Base-by-base conservation (phyloP, 2,797 vertebrate genomes). In the Danio kyathit region DNA sequence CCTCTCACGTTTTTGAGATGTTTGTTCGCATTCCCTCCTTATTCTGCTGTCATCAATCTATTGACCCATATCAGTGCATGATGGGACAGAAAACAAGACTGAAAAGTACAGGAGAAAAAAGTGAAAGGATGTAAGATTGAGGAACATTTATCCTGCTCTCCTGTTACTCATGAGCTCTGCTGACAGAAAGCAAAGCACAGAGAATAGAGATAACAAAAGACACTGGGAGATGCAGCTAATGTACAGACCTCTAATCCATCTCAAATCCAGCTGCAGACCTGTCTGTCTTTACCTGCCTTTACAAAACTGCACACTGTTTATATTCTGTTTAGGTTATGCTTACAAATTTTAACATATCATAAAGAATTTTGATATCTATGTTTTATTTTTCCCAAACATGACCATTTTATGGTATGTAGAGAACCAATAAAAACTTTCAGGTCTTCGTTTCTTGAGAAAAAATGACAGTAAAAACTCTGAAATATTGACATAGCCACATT, bases 11-110 rank as follows among this genome's bases (percentile, higher is more conserved):
- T 80, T 65, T 54, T 66, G 60, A 67, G 40, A 78, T 71, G 61
- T 83, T 81, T 79, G 52, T n/a, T 78, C 69, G 54, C 14, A 51
- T 81, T 72, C 60, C 70, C 57, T 76, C 64, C n/a, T 69, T 75
- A 6, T 46, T 70, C 64, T 64, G 38, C 38, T 54, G 61, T 57
- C 82, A 83, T 77, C 72, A 60, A 59, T 81, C 81, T 66, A 9
- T 74, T 19, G 41, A 71, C 14, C 81, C 70, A 75, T 83, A 61
- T 81, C 44, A 51, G 56, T 49, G 13, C 48, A 41, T 16, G 73
- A 66, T 38, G 11, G 57, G 63, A 60, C 21, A 76, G n/a, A 40
- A 66, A 54, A 38, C 4, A 76, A 57, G 52, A 10, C 7, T 38
- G 64, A 61, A 14, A 52, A 11, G 3, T 29, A 5, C 1, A 29